These are phyloP conservation scores for Triops longicaudatus DNA, from an alignment of 1,140 invertebrate genomes.

Conservation along the genomic window DNA sequence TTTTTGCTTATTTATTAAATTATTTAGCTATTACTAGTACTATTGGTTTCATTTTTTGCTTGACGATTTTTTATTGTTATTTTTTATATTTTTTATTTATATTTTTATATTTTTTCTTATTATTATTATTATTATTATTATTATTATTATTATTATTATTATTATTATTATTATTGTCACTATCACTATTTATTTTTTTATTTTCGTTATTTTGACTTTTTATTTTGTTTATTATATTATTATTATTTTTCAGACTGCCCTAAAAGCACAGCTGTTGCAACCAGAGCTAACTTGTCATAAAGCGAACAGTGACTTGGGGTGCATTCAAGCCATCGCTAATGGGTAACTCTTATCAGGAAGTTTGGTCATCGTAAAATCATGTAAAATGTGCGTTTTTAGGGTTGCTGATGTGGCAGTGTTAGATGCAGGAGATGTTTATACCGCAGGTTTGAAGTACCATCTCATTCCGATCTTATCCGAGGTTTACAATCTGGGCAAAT, in stretches of 20 bases:
- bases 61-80: too few relatives aligned
- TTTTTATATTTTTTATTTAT: too few relatives aligned
- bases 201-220: too few relatives aligned
- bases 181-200: too few relatives aligned
- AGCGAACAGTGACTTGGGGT: constrained; percentile 74
- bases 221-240: too few relatives aligned
- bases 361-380: constrained; percentile 33
- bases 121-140: too few relatives aligned
- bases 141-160: too few relatives aligned
- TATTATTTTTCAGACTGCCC: constrained; percentile 49
- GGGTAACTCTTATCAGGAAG: constrained; percentile 46
- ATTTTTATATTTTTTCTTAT: too few relatives aligned
- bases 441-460: constrained; percentile 67
- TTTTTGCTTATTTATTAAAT: too few relatives aligned
- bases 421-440: constrained; percentile 90
- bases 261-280: constrained; percentile 76
- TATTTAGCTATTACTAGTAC: too few relatives aligned
- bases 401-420: constrained; percentile 78
- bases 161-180: too few relatives aligned
- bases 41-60: too few relatives aligned
- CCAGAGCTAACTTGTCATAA: constrained; percentile 80
- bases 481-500: constrained; percentile 73
- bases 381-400: constrained; percentile 31
- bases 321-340: constrained; percentile 71
- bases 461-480: constrained; percentile 81